Evolutionary conservation across 2,888 invertebrate species (phyloP).

Genomic region (Phymatocera aterrima): DNA sequence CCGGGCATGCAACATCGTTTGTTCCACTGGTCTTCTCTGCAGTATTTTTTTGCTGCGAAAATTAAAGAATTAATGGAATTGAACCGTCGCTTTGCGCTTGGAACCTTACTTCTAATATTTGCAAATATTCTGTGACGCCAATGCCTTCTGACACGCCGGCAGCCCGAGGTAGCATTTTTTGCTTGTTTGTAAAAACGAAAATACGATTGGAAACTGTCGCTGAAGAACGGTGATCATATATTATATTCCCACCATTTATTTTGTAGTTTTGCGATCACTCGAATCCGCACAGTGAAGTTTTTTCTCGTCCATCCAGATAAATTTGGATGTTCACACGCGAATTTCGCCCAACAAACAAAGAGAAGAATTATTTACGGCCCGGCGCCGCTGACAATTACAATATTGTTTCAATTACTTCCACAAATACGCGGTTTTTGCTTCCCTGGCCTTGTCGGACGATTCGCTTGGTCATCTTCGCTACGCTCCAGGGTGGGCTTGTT

Average conservation of each 20-base stretch:
- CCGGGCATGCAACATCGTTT: neutral
- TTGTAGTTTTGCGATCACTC: slow-evolving; percentile 9
- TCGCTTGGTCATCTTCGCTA: slow-evolving; percentile 38
- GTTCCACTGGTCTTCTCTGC: too few species aligned
- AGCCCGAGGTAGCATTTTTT: neutral
- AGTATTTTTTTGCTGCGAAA: too few species aligned
- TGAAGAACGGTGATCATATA: neutral
- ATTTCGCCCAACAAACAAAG: slow-evolving; percentile 13
- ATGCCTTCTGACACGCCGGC: neutral
- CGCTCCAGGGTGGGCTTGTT: slow-evolving; percentile 28
- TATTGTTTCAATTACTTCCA: slow-evolving; percentile 25
- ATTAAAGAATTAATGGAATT: slow-evolving; percentile 13
- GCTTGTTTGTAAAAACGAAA: neutral
- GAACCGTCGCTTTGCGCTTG: neutral
- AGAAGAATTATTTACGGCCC: slow-evolving; percentile 3
- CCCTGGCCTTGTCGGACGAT: slow-evolving; percentile 4
- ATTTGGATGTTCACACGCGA: slow-evolving; percentile 21
- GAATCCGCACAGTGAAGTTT: neutral
- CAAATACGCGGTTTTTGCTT: slow-evolving; percentile 13
- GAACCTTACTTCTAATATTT: neutral
- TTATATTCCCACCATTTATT: slow-evolving; percentile 17
- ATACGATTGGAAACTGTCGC: slow-evolving; percentile 14
- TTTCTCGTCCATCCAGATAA: slow-evolving; percentile 28
- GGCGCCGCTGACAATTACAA: slow-evolving; percentile 7
- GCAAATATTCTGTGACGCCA: neutral